phyloP scores from a whole-genome alignment of 2,888 invertebrate genomes.

The Amorpha juglandis region DNA sequence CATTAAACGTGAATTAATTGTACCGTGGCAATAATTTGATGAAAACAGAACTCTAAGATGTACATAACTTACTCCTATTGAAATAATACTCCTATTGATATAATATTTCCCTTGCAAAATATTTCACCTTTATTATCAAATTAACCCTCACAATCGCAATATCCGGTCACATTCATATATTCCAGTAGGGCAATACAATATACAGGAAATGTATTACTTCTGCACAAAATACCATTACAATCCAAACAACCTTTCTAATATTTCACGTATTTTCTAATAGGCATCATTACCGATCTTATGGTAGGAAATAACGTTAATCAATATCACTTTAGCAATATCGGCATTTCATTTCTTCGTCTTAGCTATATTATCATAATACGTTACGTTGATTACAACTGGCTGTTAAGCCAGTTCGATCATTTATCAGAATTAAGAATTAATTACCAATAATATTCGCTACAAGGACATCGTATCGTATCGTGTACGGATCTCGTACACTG shows the following conservation, averaged over 20 bases:
- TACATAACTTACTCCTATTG: too few species aligned
- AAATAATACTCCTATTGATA: too few species aligned
- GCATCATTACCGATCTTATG: not conserved
- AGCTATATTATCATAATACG: not conserved
- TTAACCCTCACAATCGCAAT: not conserved
- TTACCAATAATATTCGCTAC: constrained; percentile 25
- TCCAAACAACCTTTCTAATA: not conserved
- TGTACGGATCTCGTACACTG: constrained; percentile 31
- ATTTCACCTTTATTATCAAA: not conserved
- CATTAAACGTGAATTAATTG: too few species aligned
- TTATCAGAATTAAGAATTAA: constrained; percentile 11
- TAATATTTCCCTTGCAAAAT: too few species aligned
- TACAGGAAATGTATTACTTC: not conserved
- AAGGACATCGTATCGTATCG: too few species aligned
- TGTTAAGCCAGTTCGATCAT: not conserved
- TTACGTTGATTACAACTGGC: constrained; percentile 4
- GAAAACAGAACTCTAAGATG: too few species aligned
- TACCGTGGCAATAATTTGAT: too few species aligned
- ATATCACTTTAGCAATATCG: constrained; percentile 1
- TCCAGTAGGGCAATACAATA: not conserved
- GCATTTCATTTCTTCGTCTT: constrained; percentile 5
- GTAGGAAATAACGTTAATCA: not conserved
- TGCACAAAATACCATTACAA: not conserved
- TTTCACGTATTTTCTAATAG: constrained; percentile 17
- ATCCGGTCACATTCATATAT: not conserved